A percentile compares a stretch with the other conserved stretches of the same genome.
These are phyloP conservation scores for Typhlichthys eigenmanni DNA, from an alignment of 2,797 vertebrate genomes.

Conservation along the genomic window DNA sequence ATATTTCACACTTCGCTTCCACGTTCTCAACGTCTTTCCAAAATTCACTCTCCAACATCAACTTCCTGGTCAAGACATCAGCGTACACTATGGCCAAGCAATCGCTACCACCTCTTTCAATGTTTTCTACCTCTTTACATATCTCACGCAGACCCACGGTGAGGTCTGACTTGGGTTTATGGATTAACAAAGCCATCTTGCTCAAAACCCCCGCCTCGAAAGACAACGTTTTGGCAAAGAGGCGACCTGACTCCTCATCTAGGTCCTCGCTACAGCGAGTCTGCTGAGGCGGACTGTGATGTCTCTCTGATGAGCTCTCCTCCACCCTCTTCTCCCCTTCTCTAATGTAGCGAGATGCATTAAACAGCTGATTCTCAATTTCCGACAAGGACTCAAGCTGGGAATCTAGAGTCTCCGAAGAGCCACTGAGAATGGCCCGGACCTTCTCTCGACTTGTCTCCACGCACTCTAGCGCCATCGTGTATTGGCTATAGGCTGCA, in stretches of 20 bases:
- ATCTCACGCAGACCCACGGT: constrained; percentile 80
- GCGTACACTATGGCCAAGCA: constrained; percentile 77
- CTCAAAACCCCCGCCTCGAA: constrained; percentile 89
- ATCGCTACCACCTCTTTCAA: constrained; percentile 72
- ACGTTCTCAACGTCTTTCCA: constrained; percentile 86
- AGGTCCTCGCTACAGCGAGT: constrained; percentile 25
- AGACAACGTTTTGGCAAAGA: constrained; percentile 85
- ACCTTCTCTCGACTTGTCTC: constrained; percentile 85
- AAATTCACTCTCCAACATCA: constrained; percentile 87
- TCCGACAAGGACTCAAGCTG: constrained; percentile 70
- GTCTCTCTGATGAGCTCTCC: constrained; percentile 35
- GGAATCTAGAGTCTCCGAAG: constrained; percentile 56
- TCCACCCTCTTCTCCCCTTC: constrained; percentile 61
- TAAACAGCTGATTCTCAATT: constrained; percentile 74
- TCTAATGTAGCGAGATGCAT: constrained; percentile 70
- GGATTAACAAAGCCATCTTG: constrained; percentile 88
- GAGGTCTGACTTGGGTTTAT: constrained; percentile 81
- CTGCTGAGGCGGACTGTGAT: constrained; percentile 45
- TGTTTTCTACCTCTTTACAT: constrained; percentile 74
- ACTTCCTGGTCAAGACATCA: constrained; percentile 84
- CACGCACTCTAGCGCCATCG: constrained; percentile 83
- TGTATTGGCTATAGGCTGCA: constrained; percentile 75
- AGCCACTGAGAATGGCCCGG: constrained; percentile 71
- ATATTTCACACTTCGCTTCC: constrained; percentile 63
- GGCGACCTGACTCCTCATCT: constrained; percentile 73